A percentile compares a stretch with the other conserved stretches of the same genome.
These are phyloP conservation scores for Anthophora plumipes DNA, from an alignment of 2,888 invertebrate species.

Conservation along the genomic window DNA sequence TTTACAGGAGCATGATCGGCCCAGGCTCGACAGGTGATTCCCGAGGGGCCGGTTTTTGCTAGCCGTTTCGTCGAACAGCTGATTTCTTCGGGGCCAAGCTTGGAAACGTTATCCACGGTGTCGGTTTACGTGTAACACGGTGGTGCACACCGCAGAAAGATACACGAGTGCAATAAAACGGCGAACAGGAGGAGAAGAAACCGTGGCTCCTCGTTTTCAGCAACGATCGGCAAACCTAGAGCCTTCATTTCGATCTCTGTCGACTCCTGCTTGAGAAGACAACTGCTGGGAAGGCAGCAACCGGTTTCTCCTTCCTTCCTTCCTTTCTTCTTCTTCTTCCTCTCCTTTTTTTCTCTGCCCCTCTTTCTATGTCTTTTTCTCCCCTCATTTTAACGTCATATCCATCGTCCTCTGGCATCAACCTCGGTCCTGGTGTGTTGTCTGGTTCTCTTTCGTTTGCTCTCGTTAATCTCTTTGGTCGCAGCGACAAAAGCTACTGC, in stretches of 20 bases:
- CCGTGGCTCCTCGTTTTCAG: conserved; percentile 54
- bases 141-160: conserved; percentile 30
- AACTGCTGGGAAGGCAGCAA: conserved; percentile 68
- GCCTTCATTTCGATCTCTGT: conserved; percentile 42
- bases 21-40: conserved; percentile 26
- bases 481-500: conserved; percentile 51
- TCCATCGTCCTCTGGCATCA: conserved; percentile 31
- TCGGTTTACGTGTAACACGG: conserved; percentile 55
- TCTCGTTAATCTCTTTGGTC: conserved; percentile 38
- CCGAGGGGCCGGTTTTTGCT: conserved; percentile 42
- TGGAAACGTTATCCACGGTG: conserved; percentile 54
- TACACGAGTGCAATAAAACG: conserved; percentile 33
- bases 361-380: neutral
- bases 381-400: neutral
- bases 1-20: neutral
- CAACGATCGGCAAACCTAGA: conserved; percentile 48
- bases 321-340: conserved; percentile 5
- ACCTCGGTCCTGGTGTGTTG: conserved; percentile 42
- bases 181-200: conserved; percentile 45
- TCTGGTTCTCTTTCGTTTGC: conserved; percentile 7
- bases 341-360: neutral
- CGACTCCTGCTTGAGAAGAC: conserved; percentile 51
- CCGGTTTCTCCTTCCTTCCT: conserved; percentile 56
- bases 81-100: conserved; percentile 45
- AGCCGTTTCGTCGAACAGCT: conserved; percentile 60